These are phyloP conservation scores for Tichodroma muraria DNA, from an alignment of 2,113 vertebrate species.

Conservation along the genomic window DNA sequence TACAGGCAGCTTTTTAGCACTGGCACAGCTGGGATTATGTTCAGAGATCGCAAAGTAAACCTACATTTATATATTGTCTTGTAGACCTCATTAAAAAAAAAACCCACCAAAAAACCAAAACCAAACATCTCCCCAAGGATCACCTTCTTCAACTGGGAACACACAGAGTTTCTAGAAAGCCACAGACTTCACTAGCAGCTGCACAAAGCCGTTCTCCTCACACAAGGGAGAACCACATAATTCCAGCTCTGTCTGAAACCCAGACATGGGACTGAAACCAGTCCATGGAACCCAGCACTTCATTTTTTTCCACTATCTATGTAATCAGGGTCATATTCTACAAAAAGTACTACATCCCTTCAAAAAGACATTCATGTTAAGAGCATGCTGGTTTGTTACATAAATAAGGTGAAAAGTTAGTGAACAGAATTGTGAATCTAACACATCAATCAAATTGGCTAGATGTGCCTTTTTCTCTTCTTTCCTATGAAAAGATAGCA, in stretches of 20 bases:
- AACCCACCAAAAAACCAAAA: not conserved
- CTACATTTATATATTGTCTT: not conserved
- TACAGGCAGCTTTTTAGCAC: not conserved
- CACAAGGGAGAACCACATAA: not conserved
- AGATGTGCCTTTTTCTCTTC: not conserved
- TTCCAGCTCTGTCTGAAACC: not conserved
- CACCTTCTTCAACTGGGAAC: not conserved
- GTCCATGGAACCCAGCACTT: not conserved
- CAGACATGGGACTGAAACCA: not conserved
- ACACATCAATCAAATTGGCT: not conserved
- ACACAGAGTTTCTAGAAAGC: not conserved
- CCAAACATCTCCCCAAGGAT: not conserved
- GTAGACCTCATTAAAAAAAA: not conserved
- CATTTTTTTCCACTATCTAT: not conserved
- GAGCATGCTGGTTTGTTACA: not conserved
- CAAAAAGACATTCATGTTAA: not conserved
- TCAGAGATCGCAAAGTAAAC: not conserved
- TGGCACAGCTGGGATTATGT: not conserved
- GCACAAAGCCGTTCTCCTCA: not conserved
- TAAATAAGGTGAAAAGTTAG: not conserved
- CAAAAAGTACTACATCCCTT: not conserved
- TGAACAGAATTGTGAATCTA: not conserved
- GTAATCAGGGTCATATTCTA: not conserved
- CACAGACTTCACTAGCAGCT: not conserved
- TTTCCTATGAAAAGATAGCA: not conserved